Evolutionary conservation across 2,113 vertebrate genomes (phyloP).

Genomic region (Pandion haliaetus): DNA sequence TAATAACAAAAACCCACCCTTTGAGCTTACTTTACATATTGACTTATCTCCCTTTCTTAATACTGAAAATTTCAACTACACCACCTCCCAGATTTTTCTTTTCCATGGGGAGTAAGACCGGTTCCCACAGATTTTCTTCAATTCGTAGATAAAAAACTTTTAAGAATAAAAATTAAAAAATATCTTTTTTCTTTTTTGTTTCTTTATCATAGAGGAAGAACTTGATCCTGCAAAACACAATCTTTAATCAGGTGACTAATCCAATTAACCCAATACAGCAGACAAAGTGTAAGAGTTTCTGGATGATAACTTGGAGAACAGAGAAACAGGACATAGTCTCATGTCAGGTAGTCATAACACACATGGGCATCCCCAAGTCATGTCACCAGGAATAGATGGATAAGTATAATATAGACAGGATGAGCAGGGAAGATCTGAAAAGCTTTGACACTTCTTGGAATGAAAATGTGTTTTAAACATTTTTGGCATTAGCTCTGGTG

Average conservation of each 20-base stretch:
- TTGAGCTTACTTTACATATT: constrained; percentile 18
- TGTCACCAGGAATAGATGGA: background rate
- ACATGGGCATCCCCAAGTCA: background rate
- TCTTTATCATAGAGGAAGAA: background rate
- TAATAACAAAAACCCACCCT: constrained; percentile 7
- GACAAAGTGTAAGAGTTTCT: background rate
- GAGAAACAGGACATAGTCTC: background rate
- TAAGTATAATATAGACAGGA: background rate
- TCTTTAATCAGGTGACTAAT: background rate
- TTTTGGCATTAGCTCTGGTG: background rate
- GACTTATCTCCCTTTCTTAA: background rate
- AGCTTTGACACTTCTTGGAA: background rate
- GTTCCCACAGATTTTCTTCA: background rate
- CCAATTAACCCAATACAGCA: background rate
- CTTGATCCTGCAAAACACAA: background rate
- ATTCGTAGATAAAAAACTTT: background rate
- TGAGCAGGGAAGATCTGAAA: background rate
- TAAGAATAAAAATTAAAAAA: background rate
- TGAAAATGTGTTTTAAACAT: background rate
- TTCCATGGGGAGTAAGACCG: background rate
- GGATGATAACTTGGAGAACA: background rate
- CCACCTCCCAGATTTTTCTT: background rate
- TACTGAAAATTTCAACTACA: background rate
- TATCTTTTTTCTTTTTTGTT: background rate
- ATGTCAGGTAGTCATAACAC: background rate